A percentile compares a stretch with the other conserved stretches of the same genome.
Conservation (phyloP, 2,888 invertebrate species). For the Meliscaeva auricollis region DNA sequence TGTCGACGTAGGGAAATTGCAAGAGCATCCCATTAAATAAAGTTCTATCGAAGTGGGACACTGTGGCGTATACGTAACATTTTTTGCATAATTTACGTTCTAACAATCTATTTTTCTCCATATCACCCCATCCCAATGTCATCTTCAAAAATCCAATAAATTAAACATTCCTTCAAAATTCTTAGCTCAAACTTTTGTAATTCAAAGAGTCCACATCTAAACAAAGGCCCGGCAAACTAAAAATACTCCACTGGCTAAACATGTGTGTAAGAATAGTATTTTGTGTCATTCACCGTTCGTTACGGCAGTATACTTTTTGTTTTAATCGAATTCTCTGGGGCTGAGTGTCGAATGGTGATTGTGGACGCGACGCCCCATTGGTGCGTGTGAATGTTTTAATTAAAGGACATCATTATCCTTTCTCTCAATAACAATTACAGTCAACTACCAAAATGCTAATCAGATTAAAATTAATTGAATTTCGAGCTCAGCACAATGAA, state of each 20-base stretch:
- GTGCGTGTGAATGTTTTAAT: slow-evolving; percentile 73
- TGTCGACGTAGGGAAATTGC: too few species aligned
- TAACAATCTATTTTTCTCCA: too few species aligned
- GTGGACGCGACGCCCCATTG: slow-evolving; percentile 38
- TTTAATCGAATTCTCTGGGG: slow-evolving; percentile 62
- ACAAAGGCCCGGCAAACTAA: background rate
- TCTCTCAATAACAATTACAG: slow-evolving; percentile 72
- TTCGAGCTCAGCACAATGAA: slow-evolving; percentile 50
- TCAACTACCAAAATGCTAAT: slow-evolving; percentile 71
- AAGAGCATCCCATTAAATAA: too few species aligned
- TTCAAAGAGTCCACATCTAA: too few species aligned
- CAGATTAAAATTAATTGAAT: slow-evolving; percentile 73
- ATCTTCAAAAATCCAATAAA: too few species aligned
- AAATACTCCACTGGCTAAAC: background rate
- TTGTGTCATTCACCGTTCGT: slow-evolving; percentile 45
- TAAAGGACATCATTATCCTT: slow-evolving; percentile 71
- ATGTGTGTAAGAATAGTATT: background rate
- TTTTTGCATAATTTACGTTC: too few species aligned
- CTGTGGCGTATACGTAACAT: too few species aligned
- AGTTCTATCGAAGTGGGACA: too few species aligned
- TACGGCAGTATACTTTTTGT: slow-evolving; percentile 34
- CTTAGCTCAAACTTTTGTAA: too few species aligned
- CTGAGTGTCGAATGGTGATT: slow-evolving; percentile 37
- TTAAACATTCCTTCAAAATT: too few species aligned
- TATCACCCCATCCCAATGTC: too few species aligned